Conservation (phyloP, 2,888 invertebrate genomes). For the Acrobasis consociella region DNA sequence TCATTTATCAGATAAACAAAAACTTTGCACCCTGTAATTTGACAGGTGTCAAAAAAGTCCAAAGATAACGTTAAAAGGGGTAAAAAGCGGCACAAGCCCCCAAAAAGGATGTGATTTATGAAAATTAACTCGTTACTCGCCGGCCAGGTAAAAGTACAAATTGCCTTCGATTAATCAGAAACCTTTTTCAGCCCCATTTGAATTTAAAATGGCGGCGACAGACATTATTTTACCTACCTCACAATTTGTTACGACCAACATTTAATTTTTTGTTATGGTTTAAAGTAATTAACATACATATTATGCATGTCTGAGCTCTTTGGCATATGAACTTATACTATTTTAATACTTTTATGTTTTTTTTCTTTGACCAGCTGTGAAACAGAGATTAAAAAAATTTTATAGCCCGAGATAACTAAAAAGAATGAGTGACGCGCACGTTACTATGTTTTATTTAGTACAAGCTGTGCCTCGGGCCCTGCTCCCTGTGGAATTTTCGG, state of each 20-base stretch:
- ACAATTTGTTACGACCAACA: neutral
- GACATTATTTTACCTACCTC: conserved; percentile 7
- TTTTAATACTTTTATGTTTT: too few species aligned
- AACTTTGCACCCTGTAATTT: conserved; percentile 1
- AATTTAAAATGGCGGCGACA: conserved; percentile 23
- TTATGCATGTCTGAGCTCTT: too few species aligned
- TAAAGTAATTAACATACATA: too few species aligned
- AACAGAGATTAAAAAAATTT: too few species aligned
- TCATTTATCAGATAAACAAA: neutral
- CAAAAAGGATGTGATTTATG: conserved; percentile 24
- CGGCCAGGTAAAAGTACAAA: conserved; percentile 24
- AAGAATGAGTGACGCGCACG: too few species aligned
- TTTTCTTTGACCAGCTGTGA: too few species aligned
- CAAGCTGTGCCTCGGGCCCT: too few species aligned
- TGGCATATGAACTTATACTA: too few species aligned
- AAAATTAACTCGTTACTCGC: conserved; percentile 20
- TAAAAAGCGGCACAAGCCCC: conserved; percentile 12
- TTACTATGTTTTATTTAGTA: too few species aligned
- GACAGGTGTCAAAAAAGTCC: conserved; percentile 12
- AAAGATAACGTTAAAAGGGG: conserved; percentile 12
- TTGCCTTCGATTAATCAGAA: conserved; percentile 25
- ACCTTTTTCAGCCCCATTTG: conserved; percentile 19
- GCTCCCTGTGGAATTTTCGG: too few species aligned
- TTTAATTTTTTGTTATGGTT: too few species aligned
- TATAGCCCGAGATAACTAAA: too few species aligned